phyloP scores from a whole-genome alignment of 2,888 invertebrate species.

The Ischnura elegans region DNA sequence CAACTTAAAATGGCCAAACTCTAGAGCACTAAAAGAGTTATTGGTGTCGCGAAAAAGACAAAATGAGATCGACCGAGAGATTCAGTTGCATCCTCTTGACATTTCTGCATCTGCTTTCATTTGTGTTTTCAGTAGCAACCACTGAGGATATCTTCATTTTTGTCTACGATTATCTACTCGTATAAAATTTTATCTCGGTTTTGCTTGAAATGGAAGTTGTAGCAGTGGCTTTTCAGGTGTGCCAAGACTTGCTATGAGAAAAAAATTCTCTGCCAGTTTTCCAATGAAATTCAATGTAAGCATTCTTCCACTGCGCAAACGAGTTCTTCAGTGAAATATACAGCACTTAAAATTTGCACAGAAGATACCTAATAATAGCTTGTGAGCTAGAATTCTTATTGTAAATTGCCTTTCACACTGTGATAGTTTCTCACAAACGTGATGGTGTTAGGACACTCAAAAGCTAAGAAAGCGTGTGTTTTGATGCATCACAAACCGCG shows the following conservation, averaged over 20 bases:
- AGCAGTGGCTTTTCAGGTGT: not conserved
- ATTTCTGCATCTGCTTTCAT: too few relatives aligned
- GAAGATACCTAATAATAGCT: not conserved
- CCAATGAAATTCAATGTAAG: not conserved
- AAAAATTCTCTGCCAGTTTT: not conserved
- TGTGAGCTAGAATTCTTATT: not conserved
- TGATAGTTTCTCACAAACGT: not conserved
- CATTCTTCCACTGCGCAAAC: not conserved
- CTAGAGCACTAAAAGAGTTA: too few relatives aligned
- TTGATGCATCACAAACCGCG: not conserved
- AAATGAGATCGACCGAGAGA: too few relatives aligned
- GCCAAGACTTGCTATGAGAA: not conserved
- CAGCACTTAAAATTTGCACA: not conserved
- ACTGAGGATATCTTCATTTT: too few relatives aligned
- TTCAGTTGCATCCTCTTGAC: too few relatives aligned
- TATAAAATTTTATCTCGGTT: not conserved
- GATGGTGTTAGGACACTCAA: not conserved
- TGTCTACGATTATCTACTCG: not conserved
- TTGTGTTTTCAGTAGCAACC: too few relatives aligned
- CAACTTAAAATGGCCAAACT: too few relatives aligned
- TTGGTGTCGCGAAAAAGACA: too few relatives aligned
- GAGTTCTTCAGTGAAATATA: not conserved
- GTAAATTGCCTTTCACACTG: not conserved
- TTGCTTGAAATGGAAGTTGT: not conserved
- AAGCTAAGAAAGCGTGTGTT: not conserved